A percentile compares a stretch with the other conserved stretches of the same genome.
phyloP scores from a whole-genome alignment of 2,113 vertebrate species.

The Xiphorhynchus elegans region DNA sequence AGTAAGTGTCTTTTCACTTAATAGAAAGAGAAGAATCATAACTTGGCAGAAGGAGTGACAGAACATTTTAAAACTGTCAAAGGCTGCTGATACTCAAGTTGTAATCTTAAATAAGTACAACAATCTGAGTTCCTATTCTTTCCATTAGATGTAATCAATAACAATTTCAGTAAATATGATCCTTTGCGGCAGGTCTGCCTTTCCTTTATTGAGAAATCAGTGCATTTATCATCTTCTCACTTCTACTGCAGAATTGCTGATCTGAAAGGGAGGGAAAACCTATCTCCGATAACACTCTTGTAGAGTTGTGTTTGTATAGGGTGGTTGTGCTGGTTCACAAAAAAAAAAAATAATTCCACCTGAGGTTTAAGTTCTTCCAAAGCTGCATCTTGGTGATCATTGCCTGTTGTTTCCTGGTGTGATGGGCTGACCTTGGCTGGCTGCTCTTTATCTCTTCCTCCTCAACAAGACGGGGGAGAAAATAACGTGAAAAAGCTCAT shows the following conservation, averaged over 20 bases:
- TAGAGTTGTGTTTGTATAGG: not conserved
- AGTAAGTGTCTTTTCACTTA: not conserved
- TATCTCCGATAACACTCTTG: not conserved
- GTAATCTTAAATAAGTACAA: not conserved
- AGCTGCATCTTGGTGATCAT: not conserved
- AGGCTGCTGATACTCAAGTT: not conserved
- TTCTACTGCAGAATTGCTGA: not conserved
- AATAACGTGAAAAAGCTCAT: not conserved
- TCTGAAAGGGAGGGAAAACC: not conserved
- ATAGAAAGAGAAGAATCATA: not conserved
- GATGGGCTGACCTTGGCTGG: not conserved
- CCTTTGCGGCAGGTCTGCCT: not conserved
- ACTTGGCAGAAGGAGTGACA: not conserved
- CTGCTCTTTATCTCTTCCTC: not conserved
- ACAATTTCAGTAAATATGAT: not conserved
- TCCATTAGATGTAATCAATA: not conserved
- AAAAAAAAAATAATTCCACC: fast-evolving
- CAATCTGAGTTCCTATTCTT: not conserved
- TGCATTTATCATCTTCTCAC: not conserved
- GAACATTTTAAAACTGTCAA: slow-evolving; percentile 1
- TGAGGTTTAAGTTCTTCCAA: not conserved
- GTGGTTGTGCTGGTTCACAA: not conserved
- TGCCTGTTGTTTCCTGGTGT: not conserved
- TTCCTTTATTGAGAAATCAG: not conserved
- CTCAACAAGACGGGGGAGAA: fast-evolving